Evolutionary conservation across 2,113 vertebrate genomes (phyloP).

Genomic region (Pogonocichla stellata): DNA sequence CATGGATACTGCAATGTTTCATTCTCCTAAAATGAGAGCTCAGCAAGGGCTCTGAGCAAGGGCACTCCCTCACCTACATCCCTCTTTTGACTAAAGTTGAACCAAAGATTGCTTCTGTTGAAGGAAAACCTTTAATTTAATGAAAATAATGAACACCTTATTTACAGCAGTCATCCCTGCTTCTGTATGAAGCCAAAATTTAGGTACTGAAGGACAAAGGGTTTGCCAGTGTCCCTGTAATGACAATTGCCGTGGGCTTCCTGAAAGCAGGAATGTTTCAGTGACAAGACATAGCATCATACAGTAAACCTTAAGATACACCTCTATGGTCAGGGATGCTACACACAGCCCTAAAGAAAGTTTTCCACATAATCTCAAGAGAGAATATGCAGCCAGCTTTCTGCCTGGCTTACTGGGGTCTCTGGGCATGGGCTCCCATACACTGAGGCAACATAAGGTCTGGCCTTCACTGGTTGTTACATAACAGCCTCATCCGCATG

Average conservation of each 20-base stretch:
- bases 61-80: not conserved
- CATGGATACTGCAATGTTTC: not conserved
- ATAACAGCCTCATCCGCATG: not conserved
- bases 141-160: not conserved
- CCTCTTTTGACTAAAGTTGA: not conserved
- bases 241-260: not conserved
- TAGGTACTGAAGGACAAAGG: not conserved
- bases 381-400: not conserved
- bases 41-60: not conserved
- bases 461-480: not conserved
- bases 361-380: not conserved
- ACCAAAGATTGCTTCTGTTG: not conserved
- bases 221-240: not conserved
- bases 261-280: not conserved
- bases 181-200: not conserved
- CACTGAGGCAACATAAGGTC: not conserved
- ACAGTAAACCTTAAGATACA: not conserved
- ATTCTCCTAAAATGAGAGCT: not conserved
- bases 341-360: not conserved
- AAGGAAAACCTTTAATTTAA: not conserved
- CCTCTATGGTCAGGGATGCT: not conserved
- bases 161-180: not conserved
- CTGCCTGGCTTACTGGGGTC: not conserved
- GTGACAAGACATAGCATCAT: not conserved
- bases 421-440: not conserved